Conservation (phyloP, 2,113 vertebrate species). For the Cavia aperea region DNA sequence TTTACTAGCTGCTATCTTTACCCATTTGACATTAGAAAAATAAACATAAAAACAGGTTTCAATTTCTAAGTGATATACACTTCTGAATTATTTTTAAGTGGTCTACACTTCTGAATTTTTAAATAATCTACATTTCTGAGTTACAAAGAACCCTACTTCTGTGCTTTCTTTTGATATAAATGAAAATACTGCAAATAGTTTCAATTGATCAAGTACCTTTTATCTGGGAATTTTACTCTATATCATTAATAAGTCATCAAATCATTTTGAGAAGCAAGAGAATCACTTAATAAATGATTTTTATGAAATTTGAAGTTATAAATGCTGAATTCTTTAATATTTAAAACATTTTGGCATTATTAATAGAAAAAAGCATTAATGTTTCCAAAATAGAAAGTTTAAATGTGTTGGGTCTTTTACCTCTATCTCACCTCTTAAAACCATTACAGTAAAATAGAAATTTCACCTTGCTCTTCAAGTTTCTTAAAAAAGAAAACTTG, state of each 20-base stretch:
- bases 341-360: background rate
- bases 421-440: background rate
- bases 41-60: slow-evolving; percentile 18
- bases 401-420: background rate
- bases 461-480: too few relatives aligned
- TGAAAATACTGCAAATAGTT: background rate
- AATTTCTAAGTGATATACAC: background rate
- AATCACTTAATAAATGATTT: slow-evolving; percentile 2
- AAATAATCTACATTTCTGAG: background rate
- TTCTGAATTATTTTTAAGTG: too few relatives aligned
- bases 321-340: background rate
- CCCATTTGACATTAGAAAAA: slow-evolving; percentile 27
- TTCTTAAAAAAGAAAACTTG: background rate
- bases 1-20: background rate
- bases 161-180: background rate
- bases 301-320: slow-evolving; percentile 24
- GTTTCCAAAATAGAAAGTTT: background rate
- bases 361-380: background rate
- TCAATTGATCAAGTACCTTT: background rate
- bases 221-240: background rate
- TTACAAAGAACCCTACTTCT: background rate
- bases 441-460: slow-evolving; percentile 56
- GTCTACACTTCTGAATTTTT: background rate
- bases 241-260: slow-evolving; percentile 23
- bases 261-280: background rate